Evolutionary conservation across 2,888 invertebrate genomes (phyloP).

Genomic region (Gibbula magus): DNA sequence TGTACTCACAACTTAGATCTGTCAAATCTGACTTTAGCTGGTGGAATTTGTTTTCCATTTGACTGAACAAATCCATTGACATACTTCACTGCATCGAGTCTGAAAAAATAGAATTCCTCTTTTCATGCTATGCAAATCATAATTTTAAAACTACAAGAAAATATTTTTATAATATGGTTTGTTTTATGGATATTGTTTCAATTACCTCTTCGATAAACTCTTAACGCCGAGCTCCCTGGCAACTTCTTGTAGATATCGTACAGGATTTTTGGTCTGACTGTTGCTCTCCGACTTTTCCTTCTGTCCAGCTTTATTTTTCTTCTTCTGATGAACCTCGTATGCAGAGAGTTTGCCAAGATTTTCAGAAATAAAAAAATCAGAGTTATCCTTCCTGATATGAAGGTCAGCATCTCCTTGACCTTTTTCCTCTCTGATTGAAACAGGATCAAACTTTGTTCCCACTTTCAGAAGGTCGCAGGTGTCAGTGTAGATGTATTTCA

Average conservation of each 20-base stretch:
- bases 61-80: conserved; percentile 56
- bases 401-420: conserved; percentile 16
- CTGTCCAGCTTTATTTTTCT: conserved; percentile 51
- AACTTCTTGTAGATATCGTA: conserved; percentile 66
- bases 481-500: conserved; percentile 84
- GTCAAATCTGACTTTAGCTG: conserved; percentile 76
- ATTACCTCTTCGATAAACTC: conserved; percentile 75
- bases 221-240: conserved; percentile 70
- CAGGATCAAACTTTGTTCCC: conserved; percentile 66
- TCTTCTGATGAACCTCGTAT: conserved; percentile 51
- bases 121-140: background rate
- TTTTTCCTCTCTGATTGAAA: background rate
- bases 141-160: background rate
- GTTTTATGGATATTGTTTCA: conserved; percentile 77
- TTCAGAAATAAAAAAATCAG: conserved; percentile 18
- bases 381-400: background rate
- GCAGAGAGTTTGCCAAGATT: conserved; percentile 47
- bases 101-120: conserved; percentile 36
- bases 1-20: conserved; percentile 74
- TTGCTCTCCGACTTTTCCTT: conserved; percentile 48
- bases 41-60: conserved; percentile 56
- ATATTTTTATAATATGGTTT: conserved; percentile 75
- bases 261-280: conserved; percentile 48
- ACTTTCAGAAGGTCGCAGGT: conserved; percentile 80
- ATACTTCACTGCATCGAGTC: conserved; percentile 65